Conservation (phyloP, 2,888 invertebrate genomes). For the Chrysodeixis includens region DNA sequence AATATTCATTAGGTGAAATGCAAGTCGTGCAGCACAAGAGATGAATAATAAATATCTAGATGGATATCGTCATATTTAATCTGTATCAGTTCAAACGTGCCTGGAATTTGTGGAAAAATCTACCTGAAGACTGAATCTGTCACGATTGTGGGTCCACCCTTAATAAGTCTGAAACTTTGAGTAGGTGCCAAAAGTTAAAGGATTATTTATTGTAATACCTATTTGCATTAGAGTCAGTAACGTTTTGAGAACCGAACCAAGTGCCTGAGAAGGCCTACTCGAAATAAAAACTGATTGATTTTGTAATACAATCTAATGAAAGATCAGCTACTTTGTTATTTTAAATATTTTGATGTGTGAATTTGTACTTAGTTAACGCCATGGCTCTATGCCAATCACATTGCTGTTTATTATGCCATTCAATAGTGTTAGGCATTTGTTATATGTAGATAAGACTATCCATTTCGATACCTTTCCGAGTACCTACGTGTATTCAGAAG, state of each 20-base stretch:
- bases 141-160: constrained; percentile 31
- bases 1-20: constrained; percentile 82
- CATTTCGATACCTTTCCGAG: background rate
- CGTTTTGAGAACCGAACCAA: too few species aligned
- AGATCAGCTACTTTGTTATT: too few species aligned
- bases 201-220: too few species aligned
- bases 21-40: constrained; percentile 76
- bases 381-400: background rate
- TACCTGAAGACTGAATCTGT: constrained; percentile 35
- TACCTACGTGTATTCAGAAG: too few species aligned
- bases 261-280: too few species aligned
- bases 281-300: too few species aligned
- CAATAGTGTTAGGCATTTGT: background rate
- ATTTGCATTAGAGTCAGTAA: too few species aligned
- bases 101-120: constrained; percentile 61
- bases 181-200: too few species aligned
- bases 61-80: constrained; percentile 76
- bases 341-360: background rate
- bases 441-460: background rate
- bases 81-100: constrained; percentile 78
- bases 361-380: background rate
- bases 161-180: constrained; percentile 4
- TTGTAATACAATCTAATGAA: too few species aligned
- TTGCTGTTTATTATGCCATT: background rate
- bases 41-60: constrained; percentile 80